Evolutionary conservation across 2,797 vertebrate genomes (phyloP).

Genomic region (Sciurus vulgaris): DNA sequence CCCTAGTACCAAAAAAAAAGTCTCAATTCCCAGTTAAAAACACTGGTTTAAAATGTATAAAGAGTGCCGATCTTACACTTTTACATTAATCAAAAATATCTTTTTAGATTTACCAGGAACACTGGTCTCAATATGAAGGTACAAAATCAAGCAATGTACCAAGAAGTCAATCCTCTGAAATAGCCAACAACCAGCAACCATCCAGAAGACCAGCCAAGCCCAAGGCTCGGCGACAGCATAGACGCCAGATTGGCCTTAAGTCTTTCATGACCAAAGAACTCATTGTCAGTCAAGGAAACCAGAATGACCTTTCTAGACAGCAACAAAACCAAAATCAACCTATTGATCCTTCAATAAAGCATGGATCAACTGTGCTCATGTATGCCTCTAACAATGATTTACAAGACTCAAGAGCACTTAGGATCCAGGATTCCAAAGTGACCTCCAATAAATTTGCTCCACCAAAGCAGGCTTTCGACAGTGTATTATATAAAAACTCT

Average conservation of each 20-base stretch:
- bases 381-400: constrained; percentile 76
- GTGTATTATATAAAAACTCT: background rate
- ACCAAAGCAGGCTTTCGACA: constrained; percentile 7
- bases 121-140: constrained; percentile 39
- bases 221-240: background rate
- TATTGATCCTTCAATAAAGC: background rate
- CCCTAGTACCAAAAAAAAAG: background rate
- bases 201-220: constrained; percentile 55
- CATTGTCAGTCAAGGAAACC: background rate
- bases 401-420: background rate
- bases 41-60: background rate
- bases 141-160: background rate
- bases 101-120: constrained; percentile 82
- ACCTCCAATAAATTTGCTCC: constrained; percentile 58
- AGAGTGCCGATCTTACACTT: background rate
- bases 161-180: background rate
- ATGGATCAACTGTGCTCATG: constrained; percentile 69
- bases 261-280: constrained; percentile 21
- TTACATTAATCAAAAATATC: constrained; percentile 51
- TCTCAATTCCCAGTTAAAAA: background rate
- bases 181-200: background rate
- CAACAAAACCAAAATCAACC: background rate
- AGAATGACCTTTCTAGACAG: background rate
- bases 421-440: constrained; percentile 68
- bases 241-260: background rate